Conservation (phyloP, 1,140 invertebrate genomes). For the Bombus superbus region DNA sequence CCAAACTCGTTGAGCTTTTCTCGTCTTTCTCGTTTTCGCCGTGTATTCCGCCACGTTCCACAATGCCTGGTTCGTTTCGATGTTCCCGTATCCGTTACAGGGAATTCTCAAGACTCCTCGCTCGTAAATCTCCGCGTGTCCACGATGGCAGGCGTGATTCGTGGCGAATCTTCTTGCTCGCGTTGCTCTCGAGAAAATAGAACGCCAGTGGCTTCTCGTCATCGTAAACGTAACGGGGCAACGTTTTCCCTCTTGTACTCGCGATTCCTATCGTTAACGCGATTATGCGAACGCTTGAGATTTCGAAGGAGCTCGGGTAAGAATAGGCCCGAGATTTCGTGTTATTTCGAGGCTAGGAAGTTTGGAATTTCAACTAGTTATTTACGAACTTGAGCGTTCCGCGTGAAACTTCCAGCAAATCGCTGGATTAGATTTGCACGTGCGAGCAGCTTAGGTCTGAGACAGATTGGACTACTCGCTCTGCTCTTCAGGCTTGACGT, state of each 20-base stretch:
- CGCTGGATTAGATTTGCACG: background rate
- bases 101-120: background rate
- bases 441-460: no score
- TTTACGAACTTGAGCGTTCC: no score
- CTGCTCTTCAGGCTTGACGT: no score
- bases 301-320: background rate
- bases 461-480: no score
- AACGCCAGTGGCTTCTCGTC: background rate
- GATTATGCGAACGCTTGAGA: background rate
- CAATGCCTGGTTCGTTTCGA: background rate
- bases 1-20: background rate
- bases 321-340: background rate
- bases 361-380: background rate
- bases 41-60: background rate
- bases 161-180: background rate
- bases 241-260: no score
- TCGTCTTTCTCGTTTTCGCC: background rate
- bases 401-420: background rate
- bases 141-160: background rate
- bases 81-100: background rate
- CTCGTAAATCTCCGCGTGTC: conserved; percentile 3
- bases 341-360: background rate
- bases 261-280: background rate
- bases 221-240: background rate
- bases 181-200: background rate